A percentile compares a stretch with the other conserved stretches of the same genome.
These are phyloP conservation scores for Trinorchestia longiramus DNA, from an alignment of 1,140 invertebrate genomes.

Conservation along the genomic window DNA sequence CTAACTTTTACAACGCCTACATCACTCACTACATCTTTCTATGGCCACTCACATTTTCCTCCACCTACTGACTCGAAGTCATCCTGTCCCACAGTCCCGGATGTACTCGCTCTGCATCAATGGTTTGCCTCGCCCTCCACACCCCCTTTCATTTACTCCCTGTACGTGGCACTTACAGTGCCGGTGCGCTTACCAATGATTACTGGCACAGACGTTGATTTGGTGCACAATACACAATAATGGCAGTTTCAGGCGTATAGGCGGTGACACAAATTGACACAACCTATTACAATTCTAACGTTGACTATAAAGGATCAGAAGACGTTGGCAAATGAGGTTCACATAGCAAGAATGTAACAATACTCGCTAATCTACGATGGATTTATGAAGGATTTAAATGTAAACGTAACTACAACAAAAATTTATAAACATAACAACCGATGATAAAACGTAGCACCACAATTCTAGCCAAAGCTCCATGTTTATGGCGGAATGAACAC, in stretches of 20 bases:
- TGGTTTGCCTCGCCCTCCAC: neutral
- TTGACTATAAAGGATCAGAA: neutral
- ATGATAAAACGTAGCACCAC: neutral
- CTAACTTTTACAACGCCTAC: neutral
- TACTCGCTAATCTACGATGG: neutral
- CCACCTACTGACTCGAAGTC: neutral
- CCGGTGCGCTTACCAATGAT: neutral
- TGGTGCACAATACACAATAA: neutral
- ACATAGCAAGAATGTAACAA: neutral
- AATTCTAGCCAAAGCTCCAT: neutral
- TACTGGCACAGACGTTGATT: neutral
- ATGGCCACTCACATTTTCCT: no score
- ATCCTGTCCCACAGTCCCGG: no score
- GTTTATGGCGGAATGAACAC: neutral
- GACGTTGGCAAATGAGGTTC: neutral
- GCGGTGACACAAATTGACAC: neutral
- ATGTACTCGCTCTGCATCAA: neutral
- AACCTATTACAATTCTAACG: neutral
- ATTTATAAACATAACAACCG: neutral
- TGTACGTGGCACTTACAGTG: neutral
- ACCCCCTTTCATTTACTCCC: neutral
- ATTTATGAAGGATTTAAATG: neutral
- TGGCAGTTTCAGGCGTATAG: neutral
- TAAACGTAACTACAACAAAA: neutral
- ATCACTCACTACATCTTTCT: neutral